Evolutionary conservation across 2,113 vertebrate species (phyloP).

Genomic region (Myrmecobius fasciatus): DNA sequence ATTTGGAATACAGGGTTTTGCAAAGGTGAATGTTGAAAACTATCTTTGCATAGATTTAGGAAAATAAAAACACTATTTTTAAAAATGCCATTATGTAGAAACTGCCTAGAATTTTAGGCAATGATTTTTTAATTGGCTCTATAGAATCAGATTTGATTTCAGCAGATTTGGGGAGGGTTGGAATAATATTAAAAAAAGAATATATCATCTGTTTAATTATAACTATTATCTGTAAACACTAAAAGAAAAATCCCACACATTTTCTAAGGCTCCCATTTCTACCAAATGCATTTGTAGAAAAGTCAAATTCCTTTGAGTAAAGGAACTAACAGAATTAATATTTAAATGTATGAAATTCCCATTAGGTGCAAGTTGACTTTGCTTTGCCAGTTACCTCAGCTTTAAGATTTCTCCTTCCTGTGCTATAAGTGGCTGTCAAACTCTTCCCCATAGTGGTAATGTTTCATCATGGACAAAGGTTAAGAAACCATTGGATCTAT

Average conservation of each 20-base stretch:
- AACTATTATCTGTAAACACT: neutral
- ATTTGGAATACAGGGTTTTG: no score
- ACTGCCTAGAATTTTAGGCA: neutral
- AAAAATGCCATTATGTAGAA: neutral
- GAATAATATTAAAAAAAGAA: neutral
- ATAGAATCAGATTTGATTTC: neutral
- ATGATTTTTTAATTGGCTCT: neutral
- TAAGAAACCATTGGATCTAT: neutral
- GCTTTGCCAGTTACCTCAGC: neutral
- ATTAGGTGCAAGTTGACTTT: neutral
- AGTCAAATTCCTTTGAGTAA: neutral
- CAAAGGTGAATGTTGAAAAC: no score
- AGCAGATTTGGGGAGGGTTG: neutral
- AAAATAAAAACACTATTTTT: no score
- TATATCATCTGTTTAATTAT: neutral
- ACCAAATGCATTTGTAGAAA: neutral
- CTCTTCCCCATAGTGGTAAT: neutral
- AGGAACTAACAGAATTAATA: neutral
- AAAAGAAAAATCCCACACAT: neutral
- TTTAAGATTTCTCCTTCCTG: neutral
- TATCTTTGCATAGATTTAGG: no score
- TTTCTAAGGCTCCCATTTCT: neutral
- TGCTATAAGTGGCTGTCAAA: neutral
- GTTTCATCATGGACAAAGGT: neutral
- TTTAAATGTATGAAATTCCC: neutral